Conservation (phyloP, 2,113 vertebrate species). For the Leptobrachium ailaonicum region DNA sequence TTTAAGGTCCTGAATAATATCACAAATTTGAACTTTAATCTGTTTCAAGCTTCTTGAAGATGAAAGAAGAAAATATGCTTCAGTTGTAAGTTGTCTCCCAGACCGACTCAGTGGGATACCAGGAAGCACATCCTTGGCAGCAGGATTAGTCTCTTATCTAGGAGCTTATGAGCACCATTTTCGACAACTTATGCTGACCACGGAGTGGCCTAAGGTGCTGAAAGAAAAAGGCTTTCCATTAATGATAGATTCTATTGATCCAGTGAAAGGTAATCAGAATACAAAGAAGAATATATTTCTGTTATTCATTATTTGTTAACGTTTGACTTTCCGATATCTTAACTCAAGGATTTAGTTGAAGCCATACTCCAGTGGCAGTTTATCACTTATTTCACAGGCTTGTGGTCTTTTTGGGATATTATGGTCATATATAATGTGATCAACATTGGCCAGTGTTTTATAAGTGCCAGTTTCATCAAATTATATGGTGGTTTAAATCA, state of each 20-base stretch:
- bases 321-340: no score
- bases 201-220: slow-evolving; percentile 32
- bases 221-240: slow-evolving; percentile 38
- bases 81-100: slow-evolving; percentile 16
- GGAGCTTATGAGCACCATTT: neutral
- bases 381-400: no score
- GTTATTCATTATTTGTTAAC: no score
- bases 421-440: no score
- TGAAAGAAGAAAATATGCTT: slow-evolving; percentile 11
- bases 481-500: no score
- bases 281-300: no score
- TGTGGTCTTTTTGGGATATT: no score
- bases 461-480: no score
- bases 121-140: neutral
- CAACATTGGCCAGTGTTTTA: no score
- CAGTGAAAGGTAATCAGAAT: slow-evolving; percentile 25
- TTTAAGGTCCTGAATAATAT: no score
- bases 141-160: neutral
- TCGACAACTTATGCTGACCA: slow-evolving; percentile 6
- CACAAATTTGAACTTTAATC: slow-evolving; percentile 21
- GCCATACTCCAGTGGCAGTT: no score
- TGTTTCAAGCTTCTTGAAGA: slow-evolving; percentile 29
- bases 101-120: neutral
- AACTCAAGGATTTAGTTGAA: no score
- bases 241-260: slow-evolving; percentile 41